These are phyloP conservation scores for Augiades crinisus DNA, from an alignment of 2,888 invertebrate species.

Conservation along the genomic window DNA sequence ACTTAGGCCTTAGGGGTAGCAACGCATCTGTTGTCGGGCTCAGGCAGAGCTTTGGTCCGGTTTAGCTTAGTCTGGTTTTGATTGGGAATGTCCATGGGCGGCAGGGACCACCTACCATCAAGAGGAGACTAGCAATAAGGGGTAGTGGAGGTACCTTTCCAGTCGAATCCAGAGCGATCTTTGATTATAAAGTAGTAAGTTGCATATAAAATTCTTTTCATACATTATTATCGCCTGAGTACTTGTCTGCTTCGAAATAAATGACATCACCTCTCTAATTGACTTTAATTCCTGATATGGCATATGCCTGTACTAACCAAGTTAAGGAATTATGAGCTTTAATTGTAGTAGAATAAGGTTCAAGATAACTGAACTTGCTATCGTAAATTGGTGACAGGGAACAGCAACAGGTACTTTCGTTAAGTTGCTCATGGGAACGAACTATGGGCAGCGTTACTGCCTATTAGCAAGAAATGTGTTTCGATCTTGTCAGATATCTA, in stretches of 20 bases:
- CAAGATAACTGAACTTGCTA: no score
- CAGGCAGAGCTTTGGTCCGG: no score
- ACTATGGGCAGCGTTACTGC: not conserved
- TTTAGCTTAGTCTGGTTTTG: no score
- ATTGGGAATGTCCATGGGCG: no score
- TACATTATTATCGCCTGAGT: not conserved
- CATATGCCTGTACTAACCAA: not conserved
- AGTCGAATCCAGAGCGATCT: no score
- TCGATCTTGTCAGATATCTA: no score
- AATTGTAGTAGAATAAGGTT: not conserved
- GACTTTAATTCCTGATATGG: constrained; percentile 33
- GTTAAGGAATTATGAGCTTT: not conserved
- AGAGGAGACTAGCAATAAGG: no score
- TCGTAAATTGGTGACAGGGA: not conserved
- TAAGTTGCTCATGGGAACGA: not conserved
- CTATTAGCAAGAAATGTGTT: no score
- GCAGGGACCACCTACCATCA: no score
- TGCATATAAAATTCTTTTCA: constrained; percentile 28
- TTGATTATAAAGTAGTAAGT: constrained; percentile 20
- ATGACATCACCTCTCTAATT: constrained; percentile 47
- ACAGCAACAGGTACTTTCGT: not conserved
- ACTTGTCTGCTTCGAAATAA: constrained; percentile 9
- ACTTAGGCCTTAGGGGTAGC: no score
- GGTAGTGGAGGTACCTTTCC: no score
- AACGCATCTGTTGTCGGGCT: no score